Evolutionary conservation across 2,888 invertebrate genomes (phyloP), one percentile per base, ranked within the genome.

Genomic region (Tridacna gigas): DNA sequence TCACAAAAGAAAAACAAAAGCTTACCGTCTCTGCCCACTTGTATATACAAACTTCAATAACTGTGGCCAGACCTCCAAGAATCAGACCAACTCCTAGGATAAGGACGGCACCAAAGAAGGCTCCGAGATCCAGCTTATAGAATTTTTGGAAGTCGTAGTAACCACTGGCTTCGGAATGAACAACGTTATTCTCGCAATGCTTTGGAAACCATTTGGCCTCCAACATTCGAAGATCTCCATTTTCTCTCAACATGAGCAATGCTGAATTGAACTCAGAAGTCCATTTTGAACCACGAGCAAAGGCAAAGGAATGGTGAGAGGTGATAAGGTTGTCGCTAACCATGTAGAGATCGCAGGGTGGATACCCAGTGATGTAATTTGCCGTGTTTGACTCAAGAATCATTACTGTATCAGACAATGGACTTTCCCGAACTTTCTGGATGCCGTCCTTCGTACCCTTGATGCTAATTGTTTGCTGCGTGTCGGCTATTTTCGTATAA

Each of bases 331-430:
- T 73, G 15, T 89, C 91, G 28, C 85, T 88, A 12, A 92, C 87
- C 82, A 89, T 85, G 47, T 90, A 91, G n/a, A 93, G 84, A 65
- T 93, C 89, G 80, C 94, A 94, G 0, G 92, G 91, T 18, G 77
- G 67, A 65, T 89, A 88, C 51, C 88, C 86, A 0, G 88, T 78
- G 26, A 82, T 79, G 83, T 89, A 92, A 69, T 89, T 90, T 0
- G 92, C 92, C 85, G 90, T 90, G n/a, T 88, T 76, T 0, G 91
- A 90, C 78, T 94, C 93, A 73, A 91, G 88, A 75, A 94, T 89
- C 26, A 93, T 86, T 37, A 91, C 93, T 63, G 88, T 91, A 0
- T 86, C 86, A 11, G 83, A 66, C 15, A 79, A 80, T 2, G 77
- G 60, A 13, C 88, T 85, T 0, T 80, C 74, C 9, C 89, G 79